phyloP scores from a whole-genome alignment of 1,140 invertebrate species.

The Thrips palmi region DNA sequence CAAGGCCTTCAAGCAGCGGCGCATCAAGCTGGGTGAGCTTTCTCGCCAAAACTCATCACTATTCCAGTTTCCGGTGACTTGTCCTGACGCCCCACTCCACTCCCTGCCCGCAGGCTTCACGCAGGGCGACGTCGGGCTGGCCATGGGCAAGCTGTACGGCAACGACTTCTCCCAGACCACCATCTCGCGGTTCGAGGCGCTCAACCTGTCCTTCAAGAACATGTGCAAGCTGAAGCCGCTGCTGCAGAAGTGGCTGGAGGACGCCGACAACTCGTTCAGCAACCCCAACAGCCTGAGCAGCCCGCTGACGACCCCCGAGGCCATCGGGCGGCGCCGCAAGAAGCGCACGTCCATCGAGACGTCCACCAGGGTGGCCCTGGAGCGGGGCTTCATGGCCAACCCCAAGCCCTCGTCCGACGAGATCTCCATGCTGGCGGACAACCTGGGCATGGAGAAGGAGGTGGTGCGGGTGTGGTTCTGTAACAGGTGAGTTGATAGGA shows the following conservation, averaged over 20 bases:
- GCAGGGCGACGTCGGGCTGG: conserved; percentile 94
- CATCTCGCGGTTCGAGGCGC: conserved; percentile 93
- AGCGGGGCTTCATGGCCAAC: conserved; percentile 86
- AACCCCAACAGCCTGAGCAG: conserved; percentile 60
- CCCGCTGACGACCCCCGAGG: conserved; percentile 57
- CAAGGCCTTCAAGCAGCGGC: conserved; percentile 87
- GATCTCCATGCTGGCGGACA: conserved; percentile 81
- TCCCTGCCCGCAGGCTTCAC: conserved; percentile 68
- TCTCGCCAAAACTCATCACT: too few species aligned
- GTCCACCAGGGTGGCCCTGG: conserved; percentile 74
- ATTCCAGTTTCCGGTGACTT: too few species aligned
- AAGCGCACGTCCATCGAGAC: conserved; percentile 97
- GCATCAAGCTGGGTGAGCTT: conserved; percentile 74
- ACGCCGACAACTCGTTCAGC: conserved; percentile 76
- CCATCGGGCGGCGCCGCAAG: conserved; percentile 79
- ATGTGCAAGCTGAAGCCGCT: conserved; percentile 99
- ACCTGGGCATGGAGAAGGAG: conserved; percentile 92
- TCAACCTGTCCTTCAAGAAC: conserved; percentile 97
- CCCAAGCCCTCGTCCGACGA: conserved; percentile 95
- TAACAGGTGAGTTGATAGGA: conserved; percentile 59
- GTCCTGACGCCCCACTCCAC: conserved; percentile 11
- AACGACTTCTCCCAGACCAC: conserved; percentile 99
- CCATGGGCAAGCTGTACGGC: conserved; percentile 96
- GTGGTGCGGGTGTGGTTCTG: conserved; percentile 95
- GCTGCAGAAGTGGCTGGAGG: conserved; percentile 92